These are phyloP conservation scores for Paralvinella palmiformis DNA, from an alignment of 1,140 invertebrate genomes.

Conservation along the genomic window DNA sequence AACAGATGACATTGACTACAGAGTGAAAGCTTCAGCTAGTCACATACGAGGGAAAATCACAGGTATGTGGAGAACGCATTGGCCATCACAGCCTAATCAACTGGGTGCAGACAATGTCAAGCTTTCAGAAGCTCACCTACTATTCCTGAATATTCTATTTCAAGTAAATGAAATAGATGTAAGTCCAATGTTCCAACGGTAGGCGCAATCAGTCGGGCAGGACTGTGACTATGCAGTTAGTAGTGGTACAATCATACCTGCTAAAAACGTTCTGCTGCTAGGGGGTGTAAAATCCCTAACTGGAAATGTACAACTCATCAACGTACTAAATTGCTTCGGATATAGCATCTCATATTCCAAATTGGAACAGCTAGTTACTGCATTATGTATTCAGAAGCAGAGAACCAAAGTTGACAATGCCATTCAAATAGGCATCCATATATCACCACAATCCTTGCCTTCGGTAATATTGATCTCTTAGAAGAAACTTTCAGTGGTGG, in stretches of 20 bases:
- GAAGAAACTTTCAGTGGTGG: constrained; percentile 14
- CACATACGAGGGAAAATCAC: too few relatives aligned
- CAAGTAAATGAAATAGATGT: too few relatives aligned
- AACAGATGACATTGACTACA: too few relatives aligned
- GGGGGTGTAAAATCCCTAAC: constrained; percentile 7
- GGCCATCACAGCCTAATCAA: too few relatives aligned
- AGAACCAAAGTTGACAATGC: neutral
- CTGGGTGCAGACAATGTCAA: too few relatives aligned
- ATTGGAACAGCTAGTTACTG: neutral
- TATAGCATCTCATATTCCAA: neutral
- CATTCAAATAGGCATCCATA: neutral
- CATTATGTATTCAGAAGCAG: neutral
- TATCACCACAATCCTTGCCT: constrained; percentile 4
- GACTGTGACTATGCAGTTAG: neutral
- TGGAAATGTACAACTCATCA: neutral
- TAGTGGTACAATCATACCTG: neutral
- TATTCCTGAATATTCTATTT: too few relatives aligned
- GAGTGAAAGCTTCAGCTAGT: too few relatives aligned
- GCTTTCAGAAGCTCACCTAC: too few relatives aligned
- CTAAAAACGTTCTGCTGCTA: neutral
- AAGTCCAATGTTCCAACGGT: neutral
- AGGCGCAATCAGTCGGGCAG: neutral
- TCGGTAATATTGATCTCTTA: constrained; percentile 10
- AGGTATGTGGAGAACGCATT: too few relatives aligned
- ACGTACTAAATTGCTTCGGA: neutral